These are phyloP conservation scores for Amiota communis DNA, from an alignment of 2,888 invertebrate genomes.

Conservation along the genomic window DNA sequence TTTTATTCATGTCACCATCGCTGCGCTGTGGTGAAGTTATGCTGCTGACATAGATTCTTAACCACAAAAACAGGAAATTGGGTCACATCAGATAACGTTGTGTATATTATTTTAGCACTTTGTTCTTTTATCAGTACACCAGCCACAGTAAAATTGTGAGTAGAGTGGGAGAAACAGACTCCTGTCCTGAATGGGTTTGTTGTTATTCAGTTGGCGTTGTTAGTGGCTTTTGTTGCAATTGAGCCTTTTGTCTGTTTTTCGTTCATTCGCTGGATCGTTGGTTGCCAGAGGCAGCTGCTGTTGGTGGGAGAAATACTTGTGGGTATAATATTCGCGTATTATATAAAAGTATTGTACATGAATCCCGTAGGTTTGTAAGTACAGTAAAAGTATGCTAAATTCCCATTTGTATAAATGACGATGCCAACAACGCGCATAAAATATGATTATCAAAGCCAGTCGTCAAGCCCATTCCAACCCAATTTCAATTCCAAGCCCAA, in stretches of 20 bases:
- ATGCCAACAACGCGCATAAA: neutral
- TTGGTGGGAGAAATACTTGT: no score
- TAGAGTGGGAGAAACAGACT: neutral
- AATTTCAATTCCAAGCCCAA: no score
- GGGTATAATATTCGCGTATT: no score
- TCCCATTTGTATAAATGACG: slow-evolving; percentile 1
- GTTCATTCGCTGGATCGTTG: neutral
- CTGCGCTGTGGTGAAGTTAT: slow-evolving; percentile 22
- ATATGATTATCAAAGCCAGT: slow-evolving; percentile 11
- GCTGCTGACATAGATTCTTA: no score
- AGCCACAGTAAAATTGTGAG: neutral
- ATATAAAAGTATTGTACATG: no score
- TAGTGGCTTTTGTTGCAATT: slow-evolving; percentile 22
- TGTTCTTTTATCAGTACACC: slow-evolving; percentile 10
- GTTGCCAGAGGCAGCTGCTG: no score
- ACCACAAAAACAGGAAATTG: slow-evolving; percentile 47
- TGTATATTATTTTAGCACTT: slow-evolving; percentile 7
- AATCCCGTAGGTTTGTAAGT: no score
- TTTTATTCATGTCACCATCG: slow-evolving; percentile 3
- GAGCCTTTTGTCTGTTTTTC: slow-evolving; percentile 6
- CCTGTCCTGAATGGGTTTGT: slow-evolving; percentile 4
- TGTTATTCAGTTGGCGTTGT: neutral
- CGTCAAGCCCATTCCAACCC: neutral
- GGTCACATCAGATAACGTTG: slow-evolving; percentile 55
- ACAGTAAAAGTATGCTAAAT: slow-evolving; percentile 13